Evolutionary conservation across 2,888 invertebrate genomes (phyloP), one percentile per base, ranked within the genome.

Genomic region (Ochropleura plecta): DNA sequence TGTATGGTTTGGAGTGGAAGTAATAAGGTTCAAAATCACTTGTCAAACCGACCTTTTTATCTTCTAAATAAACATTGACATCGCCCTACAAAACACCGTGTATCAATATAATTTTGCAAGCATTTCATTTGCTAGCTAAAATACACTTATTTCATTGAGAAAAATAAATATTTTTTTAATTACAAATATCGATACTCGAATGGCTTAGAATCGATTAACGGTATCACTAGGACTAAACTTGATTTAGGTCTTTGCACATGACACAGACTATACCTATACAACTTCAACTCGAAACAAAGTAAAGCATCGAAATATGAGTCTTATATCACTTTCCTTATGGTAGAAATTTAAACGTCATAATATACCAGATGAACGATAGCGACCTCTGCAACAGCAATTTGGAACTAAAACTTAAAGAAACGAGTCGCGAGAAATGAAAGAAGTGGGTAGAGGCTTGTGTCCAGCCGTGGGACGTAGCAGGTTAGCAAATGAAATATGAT

Each of bases 101-200:
- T 63, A 64, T 81, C 55, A 57, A 62, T 72, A 77, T 64, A 79
- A 81, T 63, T 62, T 74, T 78, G 82, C 84, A 82, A 86, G 84
- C 84, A 86, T 81, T 78, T 42, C 16, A 77, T 78, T 85, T 71
- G 81, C 81, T 79, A 81, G 82, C 81, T 73, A 74, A 78, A 72
- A 84, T 69, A 85, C 66, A 65, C 78, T 80, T 71, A 78, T 76
- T 82, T 79, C 60, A 82, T 76, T 64, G 70, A 76, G 65, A 86
- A 82, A 78, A 84, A 86, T 83, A 88, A 87, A 87, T 83, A 88
- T 73, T 75, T 76, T 70, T 59, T 60, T 76, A 73, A 80, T 76
- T 73, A 84, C 77, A 82, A 78, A 72, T 69, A 78, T 77, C 83
- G 78, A 85, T 80, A 69, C 42, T 69, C 68, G 55, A 70, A 55